phyloP scores from a whole-genome alignment of 1,140 invertebrate species.

The Colletes gigas region DNA sequence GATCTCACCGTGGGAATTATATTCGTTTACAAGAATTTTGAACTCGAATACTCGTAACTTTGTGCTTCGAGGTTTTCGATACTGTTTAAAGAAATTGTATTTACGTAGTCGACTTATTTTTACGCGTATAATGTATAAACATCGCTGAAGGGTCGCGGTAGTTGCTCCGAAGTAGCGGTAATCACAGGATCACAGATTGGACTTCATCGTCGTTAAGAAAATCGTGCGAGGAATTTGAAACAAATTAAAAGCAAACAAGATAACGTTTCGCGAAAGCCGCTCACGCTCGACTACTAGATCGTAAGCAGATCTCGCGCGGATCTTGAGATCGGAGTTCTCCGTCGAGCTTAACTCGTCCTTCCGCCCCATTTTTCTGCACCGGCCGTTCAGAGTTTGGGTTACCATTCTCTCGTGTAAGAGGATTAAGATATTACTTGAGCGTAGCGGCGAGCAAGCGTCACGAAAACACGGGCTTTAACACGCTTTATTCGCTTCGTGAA shows the following conservation, averaged over 20 bases:
- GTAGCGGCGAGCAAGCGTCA: conserved; percentile 35
- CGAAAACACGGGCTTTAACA: conserved; percentile 58
- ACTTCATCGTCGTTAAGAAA: too few species aligned
- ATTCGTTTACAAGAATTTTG: too few species aligned
- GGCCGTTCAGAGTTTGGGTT: conserved; percentile 29
- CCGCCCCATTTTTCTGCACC: conserved; percentile 30
- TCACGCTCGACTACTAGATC: not conserved
- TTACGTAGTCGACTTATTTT: too few species aligned
- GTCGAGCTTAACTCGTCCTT: not conserved
- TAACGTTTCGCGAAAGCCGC: not conserved
- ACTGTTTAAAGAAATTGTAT: too few species aligned
- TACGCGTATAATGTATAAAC: too few species aligned
- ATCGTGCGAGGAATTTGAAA: not conserved
- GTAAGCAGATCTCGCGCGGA: not conserved
- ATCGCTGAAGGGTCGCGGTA: too few species aligned
- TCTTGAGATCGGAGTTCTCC: not conserved
- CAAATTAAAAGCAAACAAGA: conserved; percentile 26
- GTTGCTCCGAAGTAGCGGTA: not conserved
- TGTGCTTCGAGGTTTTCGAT: too few species aligned
- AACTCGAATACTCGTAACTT: too few species aligned
- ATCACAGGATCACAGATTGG: not conserved
- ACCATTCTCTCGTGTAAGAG: conserved; percentile 56
- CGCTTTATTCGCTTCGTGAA: conserved; percentile 57
- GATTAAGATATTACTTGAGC: conserved; percentile 69
- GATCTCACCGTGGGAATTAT: too few species aligned